These are phyloP conservation scores for Pseudochirops cupreus DNA, from an alignment of 2,797 vertebrate species.

Conservation along the genomic window DNA sequence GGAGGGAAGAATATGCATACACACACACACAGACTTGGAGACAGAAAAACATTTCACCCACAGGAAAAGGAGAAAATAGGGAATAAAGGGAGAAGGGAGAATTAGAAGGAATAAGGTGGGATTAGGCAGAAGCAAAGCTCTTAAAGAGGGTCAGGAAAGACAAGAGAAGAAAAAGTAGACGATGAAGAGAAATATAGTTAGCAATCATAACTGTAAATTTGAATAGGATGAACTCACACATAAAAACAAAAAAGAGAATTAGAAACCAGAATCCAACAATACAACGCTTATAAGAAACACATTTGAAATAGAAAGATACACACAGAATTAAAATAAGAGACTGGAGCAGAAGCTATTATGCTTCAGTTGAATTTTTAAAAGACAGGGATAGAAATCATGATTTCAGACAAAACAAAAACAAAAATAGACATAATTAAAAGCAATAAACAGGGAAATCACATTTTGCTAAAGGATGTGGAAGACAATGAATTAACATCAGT, in stretches of 20 bases:
- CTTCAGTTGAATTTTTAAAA: not conserved
- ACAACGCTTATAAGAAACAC: not conserved
- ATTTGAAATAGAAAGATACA: not conserved
- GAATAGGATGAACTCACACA: not conserved
- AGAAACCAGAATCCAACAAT: not conserved
- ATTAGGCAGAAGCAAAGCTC: not conserved
- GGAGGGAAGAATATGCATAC: not conserved
- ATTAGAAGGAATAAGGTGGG: not conserved
- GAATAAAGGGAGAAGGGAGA: not conserved
- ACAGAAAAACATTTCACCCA: not conserved
- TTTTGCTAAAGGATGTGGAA: not conserved
- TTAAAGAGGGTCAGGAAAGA: not conserved
- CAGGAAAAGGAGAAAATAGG: not conserved
- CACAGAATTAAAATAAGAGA: not conserved
- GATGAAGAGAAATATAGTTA: not conserved
- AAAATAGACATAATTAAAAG: not conserved
- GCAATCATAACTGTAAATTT: not conserved
- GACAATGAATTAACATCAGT: not conserved
- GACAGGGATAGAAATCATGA: not conserved
- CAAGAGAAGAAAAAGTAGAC: not conserved
- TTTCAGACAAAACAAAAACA: not conserved
- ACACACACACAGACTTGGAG: not conserved
- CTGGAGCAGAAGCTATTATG: not conserved
- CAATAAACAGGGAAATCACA: not conserved
- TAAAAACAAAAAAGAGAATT: not conserved